A percentile compares a stretch with the other conserved stretches of the same genome.
phyloP scores from a whole-genome alignment of 2,113 vertebrate species.

The Penelope pileata region DNA sequence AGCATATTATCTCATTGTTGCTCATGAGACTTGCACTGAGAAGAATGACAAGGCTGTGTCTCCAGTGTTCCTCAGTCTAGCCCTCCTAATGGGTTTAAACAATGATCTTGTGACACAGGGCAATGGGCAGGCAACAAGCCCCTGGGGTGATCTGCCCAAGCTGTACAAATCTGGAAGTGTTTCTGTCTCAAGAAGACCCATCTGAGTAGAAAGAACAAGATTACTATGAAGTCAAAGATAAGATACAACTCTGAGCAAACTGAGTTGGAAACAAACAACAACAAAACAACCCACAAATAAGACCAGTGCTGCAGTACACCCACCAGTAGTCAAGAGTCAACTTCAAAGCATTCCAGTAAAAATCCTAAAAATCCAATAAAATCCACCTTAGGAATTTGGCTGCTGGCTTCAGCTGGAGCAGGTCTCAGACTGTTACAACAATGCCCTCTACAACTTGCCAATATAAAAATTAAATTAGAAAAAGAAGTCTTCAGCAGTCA shows the following conservation, averaged over 20 bases:
- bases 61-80: not conserved
- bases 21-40: not conserved
- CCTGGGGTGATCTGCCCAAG: not conserved
- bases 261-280: not conserved
- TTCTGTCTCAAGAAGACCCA: not conserved
- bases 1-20: not conserved
- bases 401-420: not conserved
- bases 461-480: not conserved
- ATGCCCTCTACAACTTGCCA: not conserved
- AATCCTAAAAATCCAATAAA: not conserved
- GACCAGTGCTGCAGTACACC: not conserved
- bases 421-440: not conserved
- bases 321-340: not conserved
- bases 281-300: no score
- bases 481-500: not conserved
- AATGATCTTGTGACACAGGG: not conserved
- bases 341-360: not conserved
- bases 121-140: not conserved
- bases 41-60: not conserved
- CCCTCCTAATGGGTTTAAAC: no score
- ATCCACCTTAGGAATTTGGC: not conserved
- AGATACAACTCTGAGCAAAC: not conserved
- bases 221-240: not conserved
- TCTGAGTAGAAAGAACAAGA: not conserved
- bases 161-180: not conserved